Evolutionary conservation across 2,113 vertebrate genomes (phyloP).

Genomic region (Sinocyclocheilus maitianheensis): DNA sequence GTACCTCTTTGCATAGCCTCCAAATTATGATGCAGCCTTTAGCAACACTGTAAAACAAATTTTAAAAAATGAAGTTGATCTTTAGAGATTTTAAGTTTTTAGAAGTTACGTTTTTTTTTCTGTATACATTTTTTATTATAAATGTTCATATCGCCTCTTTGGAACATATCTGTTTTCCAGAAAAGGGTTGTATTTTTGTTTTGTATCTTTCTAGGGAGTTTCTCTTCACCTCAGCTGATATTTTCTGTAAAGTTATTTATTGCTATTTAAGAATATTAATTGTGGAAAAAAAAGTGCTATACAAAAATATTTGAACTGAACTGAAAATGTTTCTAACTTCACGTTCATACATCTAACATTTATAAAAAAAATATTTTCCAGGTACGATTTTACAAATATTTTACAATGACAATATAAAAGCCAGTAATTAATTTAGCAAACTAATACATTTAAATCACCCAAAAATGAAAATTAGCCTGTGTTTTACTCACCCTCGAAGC

Average conservation of each 20-base stretch:
- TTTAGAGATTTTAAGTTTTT: too few species aligned
- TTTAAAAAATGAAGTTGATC: not conserved
- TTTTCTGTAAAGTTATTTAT: not conserved
- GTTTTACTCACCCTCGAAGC: too few species aligned
- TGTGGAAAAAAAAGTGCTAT: not conserved
- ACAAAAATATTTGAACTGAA: not conserved
- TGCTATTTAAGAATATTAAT: not conserved
- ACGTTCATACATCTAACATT: not conserved
- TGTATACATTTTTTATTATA: too few species aligned
- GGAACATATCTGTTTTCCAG: not conserved
- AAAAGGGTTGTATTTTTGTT: not conserved
- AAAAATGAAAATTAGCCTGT: too few species aligned
- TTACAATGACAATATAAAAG: not conserved
- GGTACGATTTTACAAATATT: not conserved
- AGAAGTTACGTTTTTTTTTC: too few species aligned
- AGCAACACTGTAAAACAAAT: too few species aligned
- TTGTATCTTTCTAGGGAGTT: not conserved
- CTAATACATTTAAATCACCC: not conserved
- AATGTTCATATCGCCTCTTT: not conserved
- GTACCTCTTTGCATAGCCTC: not conserved
- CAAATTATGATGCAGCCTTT: not conserved
- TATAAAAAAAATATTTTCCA: not conserved
- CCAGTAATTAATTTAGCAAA: not conserved
- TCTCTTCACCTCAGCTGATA: not conserved
- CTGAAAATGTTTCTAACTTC: not conserved